A percentile compares a stretch with the other conserved stretches of the same genome.
These are phyloP conservation scores for Callospermophilus lateralis DNA, from an alignment of 2,113 vertebrate genomes.

Conservation along the genomic window DNA sequence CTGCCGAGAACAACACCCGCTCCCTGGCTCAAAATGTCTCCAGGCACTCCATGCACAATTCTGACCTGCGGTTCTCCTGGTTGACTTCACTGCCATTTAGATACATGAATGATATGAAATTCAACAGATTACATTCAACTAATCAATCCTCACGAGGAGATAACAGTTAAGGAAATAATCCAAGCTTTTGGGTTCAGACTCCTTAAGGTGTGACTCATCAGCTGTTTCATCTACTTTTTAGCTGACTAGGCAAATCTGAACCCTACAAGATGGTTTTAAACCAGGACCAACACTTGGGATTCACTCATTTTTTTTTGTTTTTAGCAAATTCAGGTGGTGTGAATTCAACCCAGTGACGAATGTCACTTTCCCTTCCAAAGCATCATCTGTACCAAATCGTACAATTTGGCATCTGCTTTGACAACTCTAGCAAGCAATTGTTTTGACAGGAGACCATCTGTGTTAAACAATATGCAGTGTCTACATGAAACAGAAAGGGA, in stretches of 20 bases:
- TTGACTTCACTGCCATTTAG: not conserved
- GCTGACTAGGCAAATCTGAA: not conserved
- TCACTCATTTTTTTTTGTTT: slow-evolving; percentile 65
- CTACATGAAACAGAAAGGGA: slow-evolving; percentile 67
- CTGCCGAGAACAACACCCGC: not conserved
- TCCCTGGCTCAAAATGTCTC: not conserved
- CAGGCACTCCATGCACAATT: not conserved
- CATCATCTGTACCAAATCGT: slow-evolving; percentile 67
- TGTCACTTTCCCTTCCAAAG: slow-evolving; percentile 68
- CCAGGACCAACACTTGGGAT: slow-evolving; percentile 48
- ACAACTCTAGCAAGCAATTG: slow-evolving; percentile 59
- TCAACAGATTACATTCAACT: not conserved
- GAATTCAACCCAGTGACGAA: slow-evolving; percentile 58
- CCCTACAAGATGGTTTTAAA: not conserved
- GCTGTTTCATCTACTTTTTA: not conserved
- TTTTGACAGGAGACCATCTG: slow-evolving; percentile 83
- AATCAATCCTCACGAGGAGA: not conserved
- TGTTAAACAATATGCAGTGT: slow-evolving; percentile 70
- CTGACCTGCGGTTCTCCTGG: not conserved
- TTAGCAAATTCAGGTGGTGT: slow-evolving; percentile 59
- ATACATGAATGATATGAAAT: not conserved
- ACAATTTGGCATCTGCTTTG: slow-evolving; percentile 78
- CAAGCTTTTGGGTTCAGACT: not conserved
- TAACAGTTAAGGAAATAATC: not conserved
- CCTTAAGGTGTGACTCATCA: not conserved